These are phyloP conservation scores for Eurypyga helias DNA, from an alignment of 2,113 vertebrate species.

Conservation along the genomic window DNA sequence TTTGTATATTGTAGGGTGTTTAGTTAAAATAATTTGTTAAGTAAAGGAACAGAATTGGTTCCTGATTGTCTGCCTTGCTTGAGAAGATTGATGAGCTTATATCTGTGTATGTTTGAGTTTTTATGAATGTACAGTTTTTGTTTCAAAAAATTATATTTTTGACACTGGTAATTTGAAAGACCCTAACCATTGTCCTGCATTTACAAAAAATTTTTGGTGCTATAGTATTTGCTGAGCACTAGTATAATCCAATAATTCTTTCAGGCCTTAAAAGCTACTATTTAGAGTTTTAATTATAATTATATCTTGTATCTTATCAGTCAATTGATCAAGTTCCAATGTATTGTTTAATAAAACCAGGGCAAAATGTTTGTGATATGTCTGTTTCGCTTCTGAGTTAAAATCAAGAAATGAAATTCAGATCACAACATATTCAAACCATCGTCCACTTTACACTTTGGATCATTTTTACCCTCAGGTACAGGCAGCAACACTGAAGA, in stretches of 20 bases:
- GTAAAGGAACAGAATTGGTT: not conserved
- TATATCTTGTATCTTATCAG: not conserved
- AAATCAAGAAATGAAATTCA: constrained; percentile 45
- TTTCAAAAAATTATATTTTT: not conserved
- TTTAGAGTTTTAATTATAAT: not conserved
- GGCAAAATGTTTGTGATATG: not conserved
- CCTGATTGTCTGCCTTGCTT: not conserved
- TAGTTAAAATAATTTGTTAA: not conserved
- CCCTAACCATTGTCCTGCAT: not conserved
- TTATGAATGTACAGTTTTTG: not conserved
- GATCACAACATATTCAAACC: not conserved
- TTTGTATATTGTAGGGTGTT: not conserved
- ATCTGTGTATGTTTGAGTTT: not conserved
- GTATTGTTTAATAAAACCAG: not conserved
- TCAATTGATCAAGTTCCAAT: not conserved
- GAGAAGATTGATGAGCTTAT: not conserved
- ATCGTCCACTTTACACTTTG: not conserved
- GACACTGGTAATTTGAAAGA: not conserved
- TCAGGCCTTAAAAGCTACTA: not conserved
- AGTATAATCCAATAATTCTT: not conserved
- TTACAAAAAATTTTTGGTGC: not conserved
- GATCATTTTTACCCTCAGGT: not conserved
- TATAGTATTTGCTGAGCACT: not conserved
- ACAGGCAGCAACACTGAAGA: not conserved
- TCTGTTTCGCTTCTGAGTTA: not conserved